Conservation (phyloP, 2,113 vertebrate genomes). For the Bambusicola thoracicus region DNA sequence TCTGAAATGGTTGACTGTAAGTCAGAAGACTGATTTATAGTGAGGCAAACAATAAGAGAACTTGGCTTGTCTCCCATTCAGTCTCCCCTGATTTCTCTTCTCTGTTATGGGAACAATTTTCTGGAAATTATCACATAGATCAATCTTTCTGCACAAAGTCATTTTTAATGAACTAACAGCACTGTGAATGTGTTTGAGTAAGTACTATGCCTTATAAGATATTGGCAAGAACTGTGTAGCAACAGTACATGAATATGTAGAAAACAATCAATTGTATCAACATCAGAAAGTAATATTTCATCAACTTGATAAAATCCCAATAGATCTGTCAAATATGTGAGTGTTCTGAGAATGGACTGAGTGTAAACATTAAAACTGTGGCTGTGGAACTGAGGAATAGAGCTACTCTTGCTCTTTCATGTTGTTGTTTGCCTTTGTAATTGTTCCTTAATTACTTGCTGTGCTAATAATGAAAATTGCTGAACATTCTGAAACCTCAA, state of each 20-base stretch:
- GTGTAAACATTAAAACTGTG: not conserved
- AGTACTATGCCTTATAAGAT: not conserved
- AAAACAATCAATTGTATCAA: constrained; percentile 5
- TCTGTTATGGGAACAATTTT: not conserved
- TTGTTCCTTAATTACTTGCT: not conserved
- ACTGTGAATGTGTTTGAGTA: not conserved
- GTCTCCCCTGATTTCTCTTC: not conserved
- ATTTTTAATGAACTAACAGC: not conserved
- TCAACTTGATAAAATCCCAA: not conserved
- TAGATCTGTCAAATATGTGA: not conserved
- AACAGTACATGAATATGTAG: not conserved
- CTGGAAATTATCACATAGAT: not conserved
- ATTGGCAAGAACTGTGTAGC: not conserved
- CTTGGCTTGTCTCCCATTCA: not conserved
- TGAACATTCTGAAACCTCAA: not conserved
- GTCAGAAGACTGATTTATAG: not conserved
- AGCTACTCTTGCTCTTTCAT: not conserved
- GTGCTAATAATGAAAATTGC: not conserved
- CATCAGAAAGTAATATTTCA: not conserved
- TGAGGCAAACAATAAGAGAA: not conserved
- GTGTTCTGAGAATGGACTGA: not conserved
- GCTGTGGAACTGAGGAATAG: not conserved
- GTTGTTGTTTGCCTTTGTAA: not conserved
- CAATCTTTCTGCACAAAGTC: not conserved
- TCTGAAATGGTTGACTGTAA: not conserved